These are phyloP conservation scores for Acanthaster planci DNA, from an alignment of 35 echinoderm and acorn worm genomes.

Conservation along the genomic window DNA sequence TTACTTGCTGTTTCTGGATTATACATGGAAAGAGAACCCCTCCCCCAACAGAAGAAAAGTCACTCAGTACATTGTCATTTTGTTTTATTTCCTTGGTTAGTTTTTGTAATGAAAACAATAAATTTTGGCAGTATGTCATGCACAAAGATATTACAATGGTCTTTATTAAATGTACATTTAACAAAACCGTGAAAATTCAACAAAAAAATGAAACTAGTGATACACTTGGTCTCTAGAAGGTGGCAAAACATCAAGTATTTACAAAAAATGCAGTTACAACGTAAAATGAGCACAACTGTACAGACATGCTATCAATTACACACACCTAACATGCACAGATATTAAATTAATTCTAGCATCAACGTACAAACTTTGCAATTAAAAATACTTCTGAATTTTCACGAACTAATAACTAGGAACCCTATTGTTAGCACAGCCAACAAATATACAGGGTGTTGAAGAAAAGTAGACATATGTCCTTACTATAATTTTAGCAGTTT, in stretches of 20 bases:
- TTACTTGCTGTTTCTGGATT: too few relatives aligned
- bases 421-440: conserved; percentile 13
- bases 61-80: too few relatives aligned
- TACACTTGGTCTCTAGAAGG: neutral
- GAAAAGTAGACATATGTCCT: neutral
- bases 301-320: too few relatives aligned
- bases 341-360: too few relatives aligned
- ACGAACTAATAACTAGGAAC: neutral
- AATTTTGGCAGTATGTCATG: conserved; percentile 10
- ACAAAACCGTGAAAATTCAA: neutral
- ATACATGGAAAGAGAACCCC: too few relatives aligned
- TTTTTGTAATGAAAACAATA: conserved; percentile 15
- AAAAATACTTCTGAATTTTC: too few relatives aligned
- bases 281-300: too few relatives aligned
- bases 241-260: neutral
- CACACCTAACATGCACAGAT: too few relatives aligned
- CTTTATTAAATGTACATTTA: neutral
- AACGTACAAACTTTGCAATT: too few relatives aligned
- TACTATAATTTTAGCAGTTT: neutral
- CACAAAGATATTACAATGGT: neutral
- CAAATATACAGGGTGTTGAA: neutral
- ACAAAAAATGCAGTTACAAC: neutral
- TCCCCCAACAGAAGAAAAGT: too few relatives aligned
- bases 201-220: neutral
- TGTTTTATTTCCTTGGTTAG: conserved; percentile 16